phyloP scores from a whole-genome alignment of 2,888 invertebrate species.

The Athrips mouffetella region DNA sequence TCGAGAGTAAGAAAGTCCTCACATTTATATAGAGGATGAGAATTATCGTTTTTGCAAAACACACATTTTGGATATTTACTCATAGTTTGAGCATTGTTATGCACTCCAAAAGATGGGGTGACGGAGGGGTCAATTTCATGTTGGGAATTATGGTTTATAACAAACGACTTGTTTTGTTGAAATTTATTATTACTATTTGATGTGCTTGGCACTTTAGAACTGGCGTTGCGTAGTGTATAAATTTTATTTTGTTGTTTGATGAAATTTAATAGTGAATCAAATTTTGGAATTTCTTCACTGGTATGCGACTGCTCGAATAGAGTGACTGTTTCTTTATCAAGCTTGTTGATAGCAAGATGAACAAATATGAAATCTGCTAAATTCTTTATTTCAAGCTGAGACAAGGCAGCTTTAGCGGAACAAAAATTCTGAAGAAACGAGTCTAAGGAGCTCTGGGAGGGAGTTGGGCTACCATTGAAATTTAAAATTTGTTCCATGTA shows the following conservation, averaged over 20 bases:
- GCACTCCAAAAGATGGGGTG: too few species aligned
- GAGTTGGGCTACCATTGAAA: too few species aligned
- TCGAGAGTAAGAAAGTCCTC: not conserved
- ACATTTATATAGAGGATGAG: conserved; percentile 1
- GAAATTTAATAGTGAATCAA: not conserved
- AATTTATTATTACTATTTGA: conserved; percentile 2
- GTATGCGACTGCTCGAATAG: not conserved
- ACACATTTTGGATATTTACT: conserved; percentile 14
- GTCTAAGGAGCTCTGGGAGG: not conserved
- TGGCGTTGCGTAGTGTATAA: not conserved
- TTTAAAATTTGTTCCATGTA: too few species aligned
- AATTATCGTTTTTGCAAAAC: conserved; percentile 9
- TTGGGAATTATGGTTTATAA: too few species aligned
- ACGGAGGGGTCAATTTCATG: too few species aligned
- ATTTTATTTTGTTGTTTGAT: not conserved
- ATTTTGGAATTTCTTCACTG: not conserved
- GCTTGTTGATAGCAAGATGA: not conserved
- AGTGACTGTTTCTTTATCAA: not conserved
- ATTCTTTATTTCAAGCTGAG: not conserved
- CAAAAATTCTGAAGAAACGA: not conserved
- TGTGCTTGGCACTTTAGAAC: not conserved
- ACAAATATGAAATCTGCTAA: conserved; percentile 10
- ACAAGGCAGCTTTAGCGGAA: not conserved
- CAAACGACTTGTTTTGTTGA: not conserved
- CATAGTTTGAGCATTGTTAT: not conserved